Base-by-base conservation (phyloP, 1,140 invertebrate species). In the Lasaia peninsularis region DNA sequence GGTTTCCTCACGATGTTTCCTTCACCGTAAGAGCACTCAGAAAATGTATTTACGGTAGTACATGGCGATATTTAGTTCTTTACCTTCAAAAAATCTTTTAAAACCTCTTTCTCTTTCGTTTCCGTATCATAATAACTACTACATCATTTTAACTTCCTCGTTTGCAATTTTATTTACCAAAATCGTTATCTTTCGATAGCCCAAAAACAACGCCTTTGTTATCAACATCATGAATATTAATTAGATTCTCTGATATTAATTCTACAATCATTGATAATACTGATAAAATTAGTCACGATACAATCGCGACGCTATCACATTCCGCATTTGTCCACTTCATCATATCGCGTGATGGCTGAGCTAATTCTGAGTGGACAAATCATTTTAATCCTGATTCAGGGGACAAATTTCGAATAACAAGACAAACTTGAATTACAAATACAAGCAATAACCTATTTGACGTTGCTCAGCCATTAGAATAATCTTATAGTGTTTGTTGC, bases 321-420 rank as follows among this genome's bases (percentile, higher is more conserved):
- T 58, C 37, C 28, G 49, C 28, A 69, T 54, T 34, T 63, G 40
- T 50, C 62, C 57, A 62, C 66, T 73, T 67, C 64, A 63, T 77
- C 65, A 73, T 62, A 68, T 66, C 52, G 65, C 63, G 62, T 68
- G 68, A 68, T 74, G 61, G 60, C 52, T 66, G 57, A 69, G 66
- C 62, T 52, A 51, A 52, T 56, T 58, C 52, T 56, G 56, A 65
- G 62, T 72, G 62, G 70, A 73, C 64, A 73, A 73, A 72, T 69
- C 67, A 69, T 69, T 67, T 63, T 67, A 63, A 65, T 64, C 56
- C 53, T 62, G 60, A 73, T 68, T 65, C 63, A 61, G 55, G 52
- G 52, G 51, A 56, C 63, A 37, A 21, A 55, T 52, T 52, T 14
- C 16, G 33, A 32, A 52, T 52, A 33, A 62, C 28, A 51, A 50